Evolutionary conservation across 2,113 vertebrate genomes (phyloP), one percentile per base, ranked within the genome.

Genomic region (Pollachius pollachius): DNA sequence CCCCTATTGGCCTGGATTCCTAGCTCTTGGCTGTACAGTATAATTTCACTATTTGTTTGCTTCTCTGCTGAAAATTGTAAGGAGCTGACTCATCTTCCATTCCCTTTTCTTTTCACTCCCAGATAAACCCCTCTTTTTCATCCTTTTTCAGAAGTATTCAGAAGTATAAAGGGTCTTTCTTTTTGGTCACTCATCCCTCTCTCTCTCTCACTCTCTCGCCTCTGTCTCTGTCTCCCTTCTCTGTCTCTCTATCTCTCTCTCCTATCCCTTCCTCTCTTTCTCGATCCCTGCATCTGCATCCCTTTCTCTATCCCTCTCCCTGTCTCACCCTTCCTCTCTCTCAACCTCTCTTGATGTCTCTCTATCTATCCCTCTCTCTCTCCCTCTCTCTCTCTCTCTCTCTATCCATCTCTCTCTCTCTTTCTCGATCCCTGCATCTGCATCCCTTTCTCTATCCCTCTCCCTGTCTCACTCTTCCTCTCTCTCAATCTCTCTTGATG

Each of bases 71-170:
- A 70, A 80, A 79, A 83, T 52, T 75, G 73, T 64, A 73, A 89
- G 83, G 80, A 81, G 85, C 84, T 85, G 88, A 89, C 76, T 89
- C 84, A 89, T 85, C 77, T 76, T 74, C 27, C 27, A 27, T 27
- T 27, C 2, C 27, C 27, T 27, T 27, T 27, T 27, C 27, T 81
- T 88, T 85, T 87, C 79, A 70, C 67, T 80, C 69, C 84, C 54
- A 68, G 69, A 84, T 78, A 74, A 84, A 82, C 8, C 76, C 77
- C 77, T 82, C 77, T 80, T 77, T 27, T 4, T 27, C 27, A 27
- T 27, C 27, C 27, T 27, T 27, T 27, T 27, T 27, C 27, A 27
- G n/a, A n/a, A 27, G 27, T 27, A 4, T 27, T 27, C 27, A 27
- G 27, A 27, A 27, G 27, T 3, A 27, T 27, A 27, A 27, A 27